These are phyloP conservation scores for Blomia tropicalis DNA, from an alignment of 2,888 invertebrate species.

Conservation along the genomic window DNA sequence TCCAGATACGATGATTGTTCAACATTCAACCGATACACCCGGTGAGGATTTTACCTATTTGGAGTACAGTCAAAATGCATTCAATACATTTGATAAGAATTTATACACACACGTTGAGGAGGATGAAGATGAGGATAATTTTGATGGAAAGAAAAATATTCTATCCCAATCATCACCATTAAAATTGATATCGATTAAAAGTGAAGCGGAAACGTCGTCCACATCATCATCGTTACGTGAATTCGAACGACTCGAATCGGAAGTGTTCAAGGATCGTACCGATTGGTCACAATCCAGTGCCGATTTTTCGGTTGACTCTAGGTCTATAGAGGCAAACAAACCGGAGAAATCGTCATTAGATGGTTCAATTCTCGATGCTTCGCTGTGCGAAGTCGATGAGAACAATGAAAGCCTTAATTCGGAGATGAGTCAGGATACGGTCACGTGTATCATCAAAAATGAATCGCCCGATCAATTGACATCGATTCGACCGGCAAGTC, in stretches of 20 bases:
- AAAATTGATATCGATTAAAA: background rate
- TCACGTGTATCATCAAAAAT: conserved; percentile 6
- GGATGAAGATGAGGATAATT: conserved; percentile 54
- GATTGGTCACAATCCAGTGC: conserved; percentile 13
- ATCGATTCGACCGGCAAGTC: background rate
- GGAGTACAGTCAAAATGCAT: background rate
- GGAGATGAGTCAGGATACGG: conserved; percentile 26
- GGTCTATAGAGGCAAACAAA: background rate
- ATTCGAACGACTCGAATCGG: conserved; percentile 31
- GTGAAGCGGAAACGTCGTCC: conserved; percentile 19
- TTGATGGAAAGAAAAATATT: background rate
- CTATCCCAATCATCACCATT: background rate
- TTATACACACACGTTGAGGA: conserved; percentile 41
- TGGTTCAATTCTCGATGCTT: background rate
- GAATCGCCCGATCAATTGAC: background rate
- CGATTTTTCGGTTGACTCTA: conserved; percentile 21
- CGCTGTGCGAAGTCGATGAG: background rate
- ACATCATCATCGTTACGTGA: conserved; percentile 30
- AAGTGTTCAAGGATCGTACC: conserved; percentile 25
- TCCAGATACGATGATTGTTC: background rate
- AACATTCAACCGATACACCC: background rate
- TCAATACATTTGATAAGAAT: conserved; percentile 2
- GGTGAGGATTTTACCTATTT: background rate
- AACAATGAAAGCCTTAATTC: conserved; percentile 26
- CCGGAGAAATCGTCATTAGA: background rate